phyloP scores from a whole-genome alignment of 2,113 vertebrate genomes.

The Paratilapia polleni region DNA sequence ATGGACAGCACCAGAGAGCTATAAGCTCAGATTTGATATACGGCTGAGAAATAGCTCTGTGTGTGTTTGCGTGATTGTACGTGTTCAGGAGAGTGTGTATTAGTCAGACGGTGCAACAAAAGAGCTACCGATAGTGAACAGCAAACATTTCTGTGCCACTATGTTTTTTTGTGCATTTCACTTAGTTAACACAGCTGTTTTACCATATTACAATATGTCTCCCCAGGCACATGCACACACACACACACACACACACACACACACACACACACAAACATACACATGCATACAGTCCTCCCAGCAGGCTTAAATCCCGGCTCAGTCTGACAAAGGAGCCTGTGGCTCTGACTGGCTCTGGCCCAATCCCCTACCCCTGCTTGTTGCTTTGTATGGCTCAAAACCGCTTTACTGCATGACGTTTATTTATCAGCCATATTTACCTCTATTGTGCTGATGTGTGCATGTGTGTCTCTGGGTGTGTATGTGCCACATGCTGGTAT shows the following conservation, averaged over 20 bases:
- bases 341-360: conserved; percentile 72
- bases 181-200: conserved; percentile 58
- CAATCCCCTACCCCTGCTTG: conserved; percentile 69
- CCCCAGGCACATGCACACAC: conserved; percentile 10
- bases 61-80: conserved; percentile 12
- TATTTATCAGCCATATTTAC: conserved; percentile 66
- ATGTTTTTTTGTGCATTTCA: conserved; percentile 26
- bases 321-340: conserved; percentile 74
- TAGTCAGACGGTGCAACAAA: conserved; percentile 24
- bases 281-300: conserved; percentile 25
- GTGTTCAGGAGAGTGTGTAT: conserved; percentile 16
- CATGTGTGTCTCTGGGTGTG: neutral
- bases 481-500: conserved; percentile 24
- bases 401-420: conserved; percentile 50
- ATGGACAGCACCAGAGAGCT: conserved; percentile 73
- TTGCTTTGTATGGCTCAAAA: conserved; percentile 66
- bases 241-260: neutral
- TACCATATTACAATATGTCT: conserved; percentile 43
- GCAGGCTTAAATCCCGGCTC: conserved; percentile 73
- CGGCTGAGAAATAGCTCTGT: conserved; percentile 54
- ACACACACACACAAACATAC: neutral
- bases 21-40: conserved; percentile 77
- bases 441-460: conserved; percentile 33
- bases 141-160: conserved; percentile 21
- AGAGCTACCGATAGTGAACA: conserved; percentile 21